Evolutionary conservation across 2,888 invertebrate genomes (phyloP).

Genomic region (Helobdella robusta): DNA sequence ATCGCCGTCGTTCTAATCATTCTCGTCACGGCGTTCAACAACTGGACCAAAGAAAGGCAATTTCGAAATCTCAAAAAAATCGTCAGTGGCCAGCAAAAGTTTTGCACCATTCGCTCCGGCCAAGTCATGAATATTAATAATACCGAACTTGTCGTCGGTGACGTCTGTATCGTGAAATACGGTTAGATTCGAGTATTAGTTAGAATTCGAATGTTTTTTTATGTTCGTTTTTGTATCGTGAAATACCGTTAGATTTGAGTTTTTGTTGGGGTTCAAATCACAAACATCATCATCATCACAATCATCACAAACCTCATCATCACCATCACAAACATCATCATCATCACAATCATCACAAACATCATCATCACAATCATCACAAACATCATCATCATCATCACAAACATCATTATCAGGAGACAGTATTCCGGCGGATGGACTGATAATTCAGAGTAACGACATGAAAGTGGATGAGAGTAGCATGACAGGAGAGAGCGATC

Average conservation of each 20-base stretch:
- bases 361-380: too few species aligned
- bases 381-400: too few species aligned
- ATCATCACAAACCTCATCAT: too few species aligned
- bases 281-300: too few species aligned
- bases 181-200: too few species aligned
- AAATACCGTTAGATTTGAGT: too few species aligned
- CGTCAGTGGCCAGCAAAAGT: slow-evolving; percentile 17
- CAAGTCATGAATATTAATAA: slow-evolving; percentile 13
- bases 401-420: slow-evolving; percentile 23
- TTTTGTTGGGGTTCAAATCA: too few species aligned
- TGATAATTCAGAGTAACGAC: slow-evolving; percentile 25
- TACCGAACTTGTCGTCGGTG: slow-evolving; percentile 24
- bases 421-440: slow-evolving; percentile 22
- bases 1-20: slow-evolving; percentile 23
- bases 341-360: too few species aligned
- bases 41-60: slow-evolving; percentile 27
- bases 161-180: slow-evolving; percentile 25
- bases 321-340: too few species aligned
- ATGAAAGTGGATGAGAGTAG: slow-evolving; percentile 24
- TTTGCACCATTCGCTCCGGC: slow-evolving; percentile 17
- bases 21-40: slow-evolving; percentile 26
- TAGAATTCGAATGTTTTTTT: too few species aligned
- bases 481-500: slow-evolving; percentile 23
- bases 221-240: too few species aligned
- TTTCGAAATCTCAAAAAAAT: slow-evolving; percentile 21